A percentile compares a stretch with the other conserved stretches of the same genome.
Conservation (phyloP, 2,797 vertebrate species). For the Centroberyx gerrardi region DNA sequence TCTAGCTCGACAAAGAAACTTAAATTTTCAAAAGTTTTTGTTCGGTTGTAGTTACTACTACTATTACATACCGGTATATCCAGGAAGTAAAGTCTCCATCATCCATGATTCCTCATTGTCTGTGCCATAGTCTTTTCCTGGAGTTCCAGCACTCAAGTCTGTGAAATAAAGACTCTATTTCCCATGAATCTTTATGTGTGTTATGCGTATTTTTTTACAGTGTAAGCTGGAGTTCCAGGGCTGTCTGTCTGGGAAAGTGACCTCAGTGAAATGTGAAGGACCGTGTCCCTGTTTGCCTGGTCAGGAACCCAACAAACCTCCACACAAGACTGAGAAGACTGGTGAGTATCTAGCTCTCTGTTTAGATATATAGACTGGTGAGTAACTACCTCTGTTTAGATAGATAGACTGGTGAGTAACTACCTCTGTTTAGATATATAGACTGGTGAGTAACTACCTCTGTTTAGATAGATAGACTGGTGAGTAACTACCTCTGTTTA, state of each 20-base stretch:
- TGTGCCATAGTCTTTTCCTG: no score
- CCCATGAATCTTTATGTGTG: conserved; percentile 23
- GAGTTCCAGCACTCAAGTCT: not conserved
- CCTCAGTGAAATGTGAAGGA: conserved; percentile 91
- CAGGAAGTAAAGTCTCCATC: no score
- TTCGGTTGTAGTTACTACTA: conserved; percentile 1
- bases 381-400: no score
- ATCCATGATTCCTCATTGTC: no score
- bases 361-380: no score
- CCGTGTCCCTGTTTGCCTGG: conserved; percentile 93
- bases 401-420: no score
- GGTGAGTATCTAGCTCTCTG: conserved; percentile 83
- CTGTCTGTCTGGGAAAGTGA: conserved; percentile 90
- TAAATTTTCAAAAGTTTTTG: conserved; percentile 15
- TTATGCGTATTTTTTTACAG: conserved; percentile 76
- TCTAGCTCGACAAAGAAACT: conserved; percentile 43
- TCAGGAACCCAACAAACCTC: conserved; percentile 84
- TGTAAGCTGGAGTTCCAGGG: conserved; percentile 96
- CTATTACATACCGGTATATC: not conserved
- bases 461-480: no score
- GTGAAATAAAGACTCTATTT: conserved; percentile 12
- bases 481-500: no score
- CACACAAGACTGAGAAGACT: conserved; percentile 84
- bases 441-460: no score
- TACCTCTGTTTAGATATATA: no score